These are phyloP conservation scores for Hiodon tergisus DNA, from an alignment of 2,113 vertebrate species.

Conservation along the genomic window DNA sequence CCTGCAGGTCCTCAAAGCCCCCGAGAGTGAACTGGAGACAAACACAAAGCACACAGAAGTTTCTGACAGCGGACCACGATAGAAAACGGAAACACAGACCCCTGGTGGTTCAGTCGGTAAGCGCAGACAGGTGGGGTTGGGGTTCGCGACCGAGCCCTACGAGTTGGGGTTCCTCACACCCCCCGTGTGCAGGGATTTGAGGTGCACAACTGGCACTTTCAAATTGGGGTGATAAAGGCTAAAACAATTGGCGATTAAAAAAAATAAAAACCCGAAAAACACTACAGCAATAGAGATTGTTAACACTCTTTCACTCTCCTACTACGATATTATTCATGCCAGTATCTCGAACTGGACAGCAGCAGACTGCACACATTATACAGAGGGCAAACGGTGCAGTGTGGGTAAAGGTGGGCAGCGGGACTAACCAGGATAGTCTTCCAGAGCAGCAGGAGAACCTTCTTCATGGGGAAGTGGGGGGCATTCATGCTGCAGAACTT, in stretches of 20 bases:
- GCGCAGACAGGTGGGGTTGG: not conserved
- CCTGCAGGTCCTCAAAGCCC: slow-evolving; percentile 85
- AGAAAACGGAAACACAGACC: not conserved
- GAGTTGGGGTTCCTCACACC: not conserved
- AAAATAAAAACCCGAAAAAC: no score
- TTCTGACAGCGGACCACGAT: not conserved
- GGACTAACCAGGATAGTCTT: slow-evolving; percentile 85
- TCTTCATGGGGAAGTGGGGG: slow-evolving; percentile 97
- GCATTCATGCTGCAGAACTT: slow-evolving; percentile 96
- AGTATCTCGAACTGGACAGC: no score
- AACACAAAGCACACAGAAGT: not conserved
- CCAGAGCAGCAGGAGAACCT: slow-evolving; percentile 92
- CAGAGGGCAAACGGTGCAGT: not conserved
- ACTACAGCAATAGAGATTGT: no score
- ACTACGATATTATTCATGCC: no score
- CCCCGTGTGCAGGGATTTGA: not conserved
- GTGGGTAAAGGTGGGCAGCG: not conserved
- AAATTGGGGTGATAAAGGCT: no score
- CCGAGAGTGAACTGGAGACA: slow-evolving; percentile 81
- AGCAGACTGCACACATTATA: not conserved
- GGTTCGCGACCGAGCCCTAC: not conserved
- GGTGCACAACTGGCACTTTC: not conserved
- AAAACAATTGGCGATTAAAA: no score
- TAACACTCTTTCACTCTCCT: no score
- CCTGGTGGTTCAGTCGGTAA: not conserved